Evolutionary conservation across 2,888 invertebrate genomes (phyloP).

Genomic region (Drosophila cognata): DNA sequence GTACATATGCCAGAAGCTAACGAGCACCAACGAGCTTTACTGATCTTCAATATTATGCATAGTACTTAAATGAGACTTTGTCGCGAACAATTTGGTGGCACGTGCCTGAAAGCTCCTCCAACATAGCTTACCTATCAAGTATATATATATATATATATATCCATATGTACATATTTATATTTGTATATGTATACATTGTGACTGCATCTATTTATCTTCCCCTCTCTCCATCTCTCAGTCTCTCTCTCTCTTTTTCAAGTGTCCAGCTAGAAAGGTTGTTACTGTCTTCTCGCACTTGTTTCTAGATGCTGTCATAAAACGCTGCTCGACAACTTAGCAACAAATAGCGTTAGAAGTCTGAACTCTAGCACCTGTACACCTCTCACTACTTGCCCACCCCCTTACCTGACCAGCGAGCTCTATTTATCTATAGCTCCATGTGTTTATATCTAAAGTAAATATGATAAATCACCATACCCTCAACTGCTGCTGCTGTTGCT

Average conservation of each 20-base stretch:
- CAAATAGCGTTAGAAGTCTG: slow-evolving; percentile 75
- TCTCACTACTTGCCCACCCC: slow-evolving; percentile 2
- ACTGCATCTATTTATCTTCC: slow-evolving; percentile 8
- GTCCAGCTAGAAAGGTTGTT: neutral
- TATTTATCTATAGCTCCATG: slow-evolving; percentile 13
- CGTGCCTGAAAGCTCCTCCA: neutral
- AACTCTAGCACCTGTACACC: slow-evolving; percentile 72
- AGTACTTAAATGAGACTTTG: slow-evolving; percentile 62
- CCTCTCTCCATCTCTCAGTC: slow-evolving; percentile 18
- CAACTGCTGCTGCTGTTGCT: slow-evolving; percentile 12
- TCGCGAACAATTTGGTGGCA: slow-evolving; percentile 7
- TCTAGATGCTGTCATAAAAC: slow-evolving; percentile 57
- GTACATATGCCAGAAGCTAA: neutral
- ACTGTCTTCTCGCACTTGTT: slow-evolving; percentile 12
- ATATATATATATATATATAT: slow-evolving; percentile 1
- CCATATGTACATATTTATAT: neutral
- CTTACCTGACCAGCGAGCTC: neutral
- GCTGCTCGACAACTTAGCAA: slow-evolving; percentile 67
- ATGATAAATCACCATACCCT: slow-evolving; percentile 75
- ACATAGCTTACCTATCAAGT: neutral
- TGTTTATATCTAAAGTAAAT: slow-evolving; percentile 62
- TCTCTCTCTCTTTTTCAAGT: slow-evolving; percentile 2
- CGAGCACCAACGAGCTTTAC: slow-evolving; percentile 20
- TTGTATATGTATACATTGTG: no score
- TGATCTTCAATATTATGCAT: slow-evolving; percentile 56